A percentile compares a stretch with the other conserved stretches of the same genome.
Conservation (phyloP, 2,888 invertebrate genomes). For the Ennomos erosarius region DNA sequence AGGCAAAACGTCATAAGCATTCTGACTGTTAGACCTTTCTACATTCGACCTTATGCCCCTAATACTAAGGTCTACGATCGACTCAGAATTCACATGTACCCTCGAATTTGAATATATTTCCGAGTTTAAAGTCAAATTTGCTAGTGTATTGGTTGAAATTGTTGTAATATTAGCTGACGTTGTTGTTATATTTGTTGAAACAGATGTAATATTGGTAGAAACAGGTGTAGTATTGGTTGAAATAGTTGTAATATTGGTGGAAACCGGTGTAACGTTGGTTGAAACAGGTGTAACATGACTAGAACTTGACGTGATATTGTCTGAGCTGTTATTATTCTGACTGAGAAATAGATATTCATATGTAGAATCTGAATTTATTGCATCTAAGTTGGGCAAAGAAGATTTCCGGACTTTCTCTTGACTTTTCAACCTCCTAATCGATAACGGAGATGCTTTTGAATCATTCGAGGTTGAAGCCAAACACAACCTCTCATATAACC, state of each 20-base stretch:
- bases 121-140: slow-evolving; percentile 18
- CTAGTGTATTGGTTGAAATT: slow-evolving; percentile 23
- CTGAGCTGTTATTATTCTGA: slow-evolving; percentile 48
- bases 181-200: slow-evolving; percentile 12
- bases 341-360: slow-evolving; percentile 73
- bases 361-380: slow-evolving; percentile 62
- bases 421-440: slow-evolving; percentile 57
- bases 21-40: slow-evolving; percentile 73
- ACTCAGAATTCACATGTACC: slow-evolving; percentile 22
- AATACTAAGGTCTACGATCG: slow-evolving; percentile 42
- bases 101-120: slow-evolving; percentile 17
- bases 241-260: slow-evolving; percentile 9
- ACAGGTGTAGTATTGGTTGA: neutral
- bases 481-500: slow-evolving; percentile 70
- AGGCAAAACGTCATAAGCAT: slow-evolving; percentile 60
- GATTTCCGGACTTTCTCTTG: slow-evolving; percentile 67
- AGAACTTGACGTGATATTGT: slow-evolving; percentile 20
- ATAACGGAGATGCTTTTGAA: slow-evolving; percentile 52
- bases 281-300: slow-evolving; percentile 11
- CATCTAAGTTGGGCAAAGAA: slow-evolving; percentile 71
- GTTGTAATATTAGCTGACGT: slow-evolving; percentile 19
- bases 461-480: slow-evolving; percentile 65
- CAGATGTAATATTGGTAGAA: neutral
- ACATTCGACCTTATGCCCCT: slow-evolving; percentile 55
- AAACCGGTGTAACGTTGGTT: slow-evolving; percentile 13